These are phyloP conservation scores for Poliocrania exsul DNA, from an alignment of 2,797 vertebrate species.

Conservation along the genomic window DNA sequence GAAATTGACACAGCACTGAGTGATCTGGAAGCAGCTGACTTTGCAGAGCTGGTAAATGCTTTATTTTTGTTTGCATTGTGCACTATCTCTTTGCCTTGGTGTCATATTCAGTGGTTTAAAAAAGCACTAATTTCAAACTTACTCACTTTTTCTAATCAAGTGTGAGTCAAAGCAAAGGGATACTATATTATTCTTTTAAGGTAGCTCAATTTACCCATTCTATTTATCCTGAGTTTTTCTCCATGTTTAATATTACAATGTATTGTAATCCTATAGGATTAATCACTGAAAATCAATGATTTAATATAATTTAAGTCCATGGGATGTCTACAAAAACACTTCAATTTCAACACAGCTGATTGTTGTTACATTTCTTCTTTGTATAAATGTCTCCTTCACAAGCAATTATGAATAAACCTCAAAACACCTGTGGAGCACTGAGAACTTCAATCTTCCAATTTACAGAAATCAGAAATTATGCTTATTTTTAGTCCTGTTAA, in stretches of 20 bases:
- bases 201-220: background rate
- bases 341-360: background rate
- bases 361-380: background rate
- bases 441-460: background rate
- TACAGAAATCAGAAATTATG: background rate
- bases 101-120: background rate
- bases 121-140: background rate
- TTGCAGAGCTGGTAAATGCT: slow-evolving; percentile 91
- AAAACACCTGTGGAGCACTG: background rate
- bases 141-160: background rate
- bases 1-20: slow-evolving; percentile 91
- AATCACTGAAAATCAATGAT: background rate
- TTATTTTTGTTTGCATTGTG: background rate
- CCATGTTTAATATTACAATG: fast-evolving
- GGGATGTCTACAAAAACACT: background rate
- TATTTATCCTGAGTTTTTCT: background rate
- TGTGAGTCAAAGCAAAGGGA: background rate
- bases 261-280: background rate
- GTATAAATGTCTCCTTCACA: background rate
- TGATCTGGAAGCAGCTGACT: slow-evolving; percentile 95
- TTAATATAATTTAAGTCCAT: background rate
- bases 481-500: background rate
- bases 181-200: background rate
- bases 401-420: background rate
- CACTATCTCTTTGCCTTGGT: background rate